Evolutionary conservation across 1,140 invertebrate genomes (phyloP).

Genomic region (Heliconius nattereri): DNA sequence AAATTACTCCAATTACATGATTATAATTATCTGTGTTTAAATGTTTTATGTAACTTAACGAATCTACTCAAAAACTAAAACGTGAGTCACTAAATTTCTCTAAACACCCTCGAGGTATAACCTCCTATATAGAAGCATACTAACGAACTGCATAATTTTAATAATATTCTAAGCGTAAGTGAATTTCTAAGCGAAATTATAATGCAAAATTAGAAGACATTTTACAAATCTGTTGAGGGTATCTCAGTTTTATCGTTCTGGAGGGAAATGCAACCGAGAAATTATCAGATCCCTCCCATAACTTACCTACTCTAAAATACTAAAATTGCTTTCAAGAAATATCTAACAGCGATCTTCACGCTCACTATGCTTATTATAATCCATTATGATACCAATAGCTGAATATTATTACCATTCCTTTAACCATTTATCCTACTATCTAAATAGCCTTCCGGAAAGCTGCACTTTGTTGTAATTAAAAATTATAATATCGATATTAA

Average conservation of each 20-base stretch:
- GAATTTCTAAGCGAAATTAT: slow-evolving; percentile 23
- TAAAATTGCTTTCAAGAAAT: slow-evolving; percentile 79
- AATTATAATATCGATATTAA: slow-evolving; percentile 4
- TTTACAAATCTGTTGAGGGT: slow-evolving; percentile 52
- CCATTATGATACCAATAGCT: slow-evolving; percentile 72
- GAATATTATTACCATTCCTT: slow-evolving; percentile 74
- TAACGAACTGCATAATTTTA: slow-evolving; percentile 16
- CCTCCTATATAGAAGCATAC: background rate
- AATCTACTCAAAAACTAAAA: background rate
- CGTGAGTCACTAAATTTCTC: background rate
- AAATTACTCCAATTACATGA: background rate
- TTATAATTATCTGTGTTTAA: background rate
- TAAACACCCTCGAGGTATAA: background rate
- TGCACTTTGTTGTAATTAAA: slow-evolving; percentile 41
- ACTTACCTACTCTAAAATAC: slow-evolving; percentile 79
- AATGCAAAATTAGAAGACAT: slow-evolving; percentile 41
- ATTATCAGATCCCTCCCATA: slow-evolving; percentile 76
- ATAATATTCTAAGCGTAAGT: slow-evolving; percentile 13
- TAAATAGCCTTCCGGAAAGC: slow-evolving; percentile 48
- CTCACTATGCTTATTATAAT: slow-evolving; percentile 75
- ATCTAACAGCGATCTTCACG: slow-evolving; percentile 76
- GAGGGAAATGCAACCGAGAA: slow-evolving; percentile 67
- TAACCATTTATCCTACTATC: slow-evolving; percentile 55
- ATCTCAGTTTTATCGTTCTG: slow-evolving; percentile 61
- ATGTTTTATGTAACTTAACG: background rate